phyloP scores from a whole-genome alignment of 2,797 vertebrate genomes.

The Synaphobranchus kaupii region DNA sequence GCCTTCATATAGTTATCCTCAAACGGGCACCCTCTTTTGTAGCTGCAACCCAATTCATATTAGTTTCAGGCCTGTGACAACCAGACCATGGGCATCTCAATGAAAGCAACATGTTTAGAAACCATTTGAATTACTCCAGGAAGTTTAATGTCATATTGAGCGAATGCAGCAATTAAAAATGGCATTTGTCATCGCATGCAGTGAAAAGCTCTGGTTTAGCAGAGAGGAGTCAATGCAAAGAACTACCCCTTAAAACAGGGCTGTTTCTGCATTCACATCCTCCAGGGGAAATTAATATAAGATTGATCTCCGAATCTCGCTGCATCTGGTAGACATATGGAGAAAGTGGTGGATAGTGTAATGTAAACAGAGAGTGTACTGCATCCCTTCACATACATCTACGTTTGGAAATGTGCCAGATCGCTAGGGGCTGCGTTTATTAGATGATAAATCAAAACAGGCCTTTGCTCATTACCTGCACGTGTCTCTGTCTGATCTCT shows the following conservation, averaged over 20 bases:
- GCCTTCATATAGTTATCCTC: not conserved
- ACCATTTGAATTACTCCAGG: not conserved
- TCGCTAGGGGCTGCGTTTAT: not conserved
- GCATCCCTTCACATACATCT: not conserved
- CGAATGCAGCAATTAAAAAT: not conserved
- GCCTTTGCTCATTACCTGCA: not conserved
- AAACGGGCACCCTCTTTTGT: not conserved
- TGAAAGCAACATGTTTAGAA: not conserved
- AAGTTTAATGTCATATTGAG: not conserved
- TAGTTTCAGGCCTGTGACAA: not conserved
- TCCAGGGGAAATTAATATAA: slow-evolving; percentile 22
- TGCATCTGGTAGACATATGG: slow-evolving; percentile 6
- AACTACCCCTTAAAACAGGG: not conserved
- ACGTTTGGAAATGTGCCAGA: not conserved
- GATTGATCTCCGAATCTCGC: not conserved
- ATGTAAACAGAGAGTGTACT: not conserved
- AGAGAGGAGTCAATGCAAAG: not conserved
- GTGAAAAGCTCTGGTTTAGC: not conserved
- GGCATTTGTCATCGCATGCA: not conserved
- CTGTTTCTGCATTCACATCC: not conserved
- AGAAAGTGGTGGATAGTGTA: not conserved
- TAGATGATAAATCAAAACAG: not conserved
- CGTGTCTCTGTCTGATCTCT: not conserved
- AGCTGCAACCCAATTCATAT: not conserved
- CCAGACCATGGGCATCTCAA: not conserved